Percentiles rank a stretch among this genome's conserved stretches.
These are phyloP conservation scores for Lithosia quadra DNA, from an alignment of 2,888 invertebrate genomes.

Conservation along the genomic window DNA sequence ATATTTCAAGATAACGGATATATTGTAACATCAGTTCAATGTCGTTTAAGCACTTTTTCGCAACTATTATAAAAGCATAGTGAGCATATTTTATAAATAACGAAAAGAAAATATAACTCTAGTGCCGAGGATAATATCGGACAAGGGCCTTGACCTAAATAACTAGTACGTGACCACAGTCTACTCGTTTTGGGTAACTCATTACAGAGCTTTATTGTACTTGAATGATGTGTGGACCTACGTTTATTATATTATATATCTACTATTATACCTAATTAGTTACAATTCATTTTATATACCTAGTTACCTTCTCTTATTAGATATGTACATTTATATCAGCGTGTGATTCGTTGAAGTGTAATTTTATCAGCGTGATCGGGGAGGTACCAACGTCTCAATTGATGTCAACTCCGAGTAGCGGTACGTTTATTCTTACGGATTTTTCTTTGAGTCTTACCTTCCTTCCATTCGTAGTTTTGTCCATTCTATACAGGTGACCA, in stretches of 20 bases:
- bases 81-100: not conserved
- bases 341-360: too few species aligned
- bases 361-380: too few species aligned
- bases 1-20: not conserved
- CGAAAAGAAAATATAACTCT: constrained; percentile 4
- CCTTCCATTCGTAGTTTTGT: too few species aligned
- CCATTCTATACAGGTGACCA: too few species aligned
- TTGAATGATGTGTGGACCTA: constrained; percentile 4
- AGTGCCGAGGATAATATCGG: constrained; percentile 26
- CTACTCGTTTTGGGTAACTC: not conserved
- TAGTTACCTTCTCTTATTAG: not conserved
- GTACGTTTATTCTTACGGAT: too few species aligned
- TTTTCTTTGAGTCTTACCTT: too few species aligned
- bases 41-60: not conserved
- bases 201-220: not conserved
- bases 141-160: constrained; percentile 38
- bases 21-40: not conserved
- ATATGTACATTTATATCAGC: too few species aligned
- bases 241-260: not conserved
- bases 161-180: constrained; percentile 34
- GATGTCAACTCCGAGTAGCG: too few species aligned
- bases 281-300: not conserved
- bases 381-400: too few species aligned
- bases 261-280: not conserved
- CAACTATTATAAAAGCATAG: not conserved